phyloP scores from a whole-genome alignment of 2,113 vertebrate species.

The Caretta caretta region DNA sequence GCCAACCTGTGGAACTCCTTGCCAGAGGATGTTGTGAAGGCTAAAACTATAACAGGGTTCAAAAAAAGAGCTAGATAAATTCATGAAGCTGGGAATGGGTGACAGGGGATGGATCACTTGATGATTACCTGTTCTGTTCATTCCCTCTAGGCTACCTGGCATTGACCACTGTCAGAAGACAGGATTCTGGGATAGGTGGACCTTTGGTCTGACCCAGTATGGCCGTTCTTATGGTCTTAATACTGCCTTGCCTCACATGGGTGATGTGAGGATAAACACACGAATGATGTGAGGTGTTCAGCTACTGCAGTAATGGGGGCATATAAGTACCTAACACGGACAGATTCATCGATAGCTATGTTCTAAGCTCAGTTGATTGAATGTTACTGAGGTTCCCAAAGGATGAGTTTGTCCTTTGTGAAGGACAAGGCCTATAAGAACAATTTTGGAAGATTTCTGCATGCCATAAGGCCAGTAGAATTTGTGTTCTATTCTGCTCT shows the following conservation, averaged over 20 bases:
- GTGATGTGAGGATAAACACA: background rate
- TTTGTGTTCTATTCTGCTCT: background rate
- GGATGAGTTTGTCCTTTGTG: background rate
- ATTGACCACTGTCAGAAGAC: no score
- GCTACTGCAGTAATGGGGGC: fast-evolving
- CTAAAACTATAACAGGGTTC: no score
- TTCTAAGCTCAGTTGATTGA: background rate
- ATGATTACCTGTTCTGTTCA: no score
- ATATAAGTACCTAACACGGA: background rate
- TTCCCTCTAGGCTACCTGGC: no score
- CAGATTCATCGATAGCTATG: background rate
- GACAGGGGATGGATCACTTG: no score
- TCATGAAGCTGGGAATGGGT: no score
- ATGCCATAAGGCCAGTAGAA: background rate
- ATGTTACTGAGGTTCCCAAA: background rate
- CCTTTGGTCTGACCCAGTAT: no score
- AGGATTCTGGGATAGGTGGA: no score
- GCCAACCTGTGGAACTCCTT: no score
- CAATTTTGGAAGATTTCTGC: background rate
- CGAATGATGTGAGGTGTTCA: background rate
- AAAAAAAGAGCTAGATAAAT: no score
- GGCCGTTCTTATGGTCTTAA: no score
- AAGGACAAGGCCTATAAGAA: background rate
- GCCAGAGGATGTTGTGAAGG: no score
- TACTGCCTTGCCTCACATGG: background rate